Evolutionary conservation across 2,888 invertebrate genomes (phyloP), one percentile per base, ranked within the genome.

Genomic region (Tipula lateralis): DNA sequence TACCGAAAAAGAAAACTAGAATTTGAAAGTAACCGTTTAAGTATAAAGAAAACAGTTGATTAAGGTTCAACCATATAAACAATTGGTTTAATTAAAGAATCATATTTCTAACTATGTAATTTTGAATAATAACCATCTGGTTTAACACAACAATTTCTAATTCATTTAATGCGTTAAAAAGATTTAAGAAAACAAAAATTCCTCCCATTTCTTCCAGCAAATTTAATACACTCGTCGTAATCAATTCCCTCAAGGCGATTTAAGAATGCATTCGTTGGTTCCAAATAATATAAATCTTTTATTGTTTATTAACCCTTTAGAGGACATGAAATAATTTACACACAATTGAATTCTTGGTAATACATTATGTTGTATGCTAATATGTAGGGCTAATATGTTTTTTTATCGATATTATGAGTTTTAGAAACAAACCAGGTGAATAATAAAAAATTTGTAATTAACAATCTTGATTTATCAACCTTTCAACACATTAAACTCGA

Each of bases 181-280:
- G 24, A 24, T 66, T 66, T 66, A 66, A 66, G 24, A 66, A 66
- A 66, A 24, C 1, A 24, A 66, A 66, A 66, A 24, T 24, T 24
- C 66, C 66, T 66, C 66, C 66, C 24, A 66, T 66, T 66, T 66
- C 66, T 66, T 66, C 66, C 66, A 66, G 66, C 66, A 24, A 66
- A 66, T 66, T 66, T 66, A 66, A 66, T 66, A 24, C n/a, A n/a
- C n/a, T n/a, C n/a, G n/a, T 66, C 19, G 9, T 24, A 66, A 24
- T 66, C 66, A 66, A 24, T 66, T 66, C 2, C 24, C 66, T 66
- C 24, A 66, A 24, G 66, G 66, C 24, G 9, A 66, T 66, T 24
- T 66, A 19, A 2, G 44, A 66, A 24, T 66, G 19, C 9, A 66
- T 24, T 24, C 24, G 24, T 66, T 66, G 44, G 44, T 44, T 44